These are phyloP conservation scores for Nomada hirtipes DNA, from an alignment of 2,888 invertebrate genomes.

Conservation along the genomic window DNA sequence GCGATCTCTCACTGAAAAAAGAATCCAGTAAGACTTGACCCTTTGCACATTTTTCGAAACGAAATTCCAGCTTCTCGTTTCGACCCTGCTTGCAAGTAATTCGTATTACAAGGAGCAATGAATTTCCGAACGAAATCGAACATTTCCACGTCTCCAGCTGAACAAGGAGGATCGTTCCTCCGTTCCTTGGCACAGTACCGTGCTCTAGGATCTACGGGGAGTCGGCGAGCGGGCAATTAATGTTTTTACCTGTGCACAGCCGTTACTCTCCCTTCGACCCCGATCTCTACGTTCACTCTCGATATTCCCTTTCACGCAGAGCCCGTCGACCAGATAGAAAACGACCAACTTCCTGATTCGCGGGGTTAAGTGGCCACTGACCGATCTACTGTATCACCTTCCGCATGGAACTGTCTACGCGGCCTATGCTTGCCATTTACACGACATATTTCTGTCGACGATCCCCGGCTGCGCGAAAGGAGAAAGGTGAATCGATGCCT, in stretches of 20 bases:
- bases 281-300: conserved; percentile 53
- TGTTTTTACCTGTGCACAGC: conserved; percentile 31
- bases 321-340: conserved; percentile 24
- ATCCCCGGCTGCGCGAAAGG: conserved; percentile 21
- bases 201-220: not conserved
- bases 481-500: conserved; percentile 47
- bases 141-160: too few relatives aligned
- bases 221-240: conserved; percentile 27
- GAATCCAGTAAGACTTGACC: too few relatives aligned
- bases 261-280: conserved; percentile 37
- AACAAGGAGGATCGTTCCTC: too few relatives aligned
- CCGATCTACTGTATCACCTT: conserved; percentile 52
- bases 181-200: too few relatives aligned
- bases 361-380: conserved; percentile 48
- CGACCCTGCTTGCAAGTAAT: too few relatives aligned
- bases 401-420: conserved; percentile 49
- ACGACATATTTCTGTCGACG: conserved; percentile 44
- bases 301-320: conserved; percentile 55
- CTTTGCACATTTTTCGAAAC: too few relatives aligned
- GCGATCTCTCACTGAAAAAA: too few relatives aligned
- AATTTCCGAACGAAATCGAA: too few relatives aligned
- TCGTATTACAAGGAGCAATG: too few relatives aligned
- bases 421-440: conserved; percentile 45
- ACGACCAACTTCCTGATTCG: conserved; percentile 54
- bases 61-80: too few relatives aligned